Base-by-base conservation (phyloP, 2,113 vertebrate species). In the Chrysemys picta region DNA sequence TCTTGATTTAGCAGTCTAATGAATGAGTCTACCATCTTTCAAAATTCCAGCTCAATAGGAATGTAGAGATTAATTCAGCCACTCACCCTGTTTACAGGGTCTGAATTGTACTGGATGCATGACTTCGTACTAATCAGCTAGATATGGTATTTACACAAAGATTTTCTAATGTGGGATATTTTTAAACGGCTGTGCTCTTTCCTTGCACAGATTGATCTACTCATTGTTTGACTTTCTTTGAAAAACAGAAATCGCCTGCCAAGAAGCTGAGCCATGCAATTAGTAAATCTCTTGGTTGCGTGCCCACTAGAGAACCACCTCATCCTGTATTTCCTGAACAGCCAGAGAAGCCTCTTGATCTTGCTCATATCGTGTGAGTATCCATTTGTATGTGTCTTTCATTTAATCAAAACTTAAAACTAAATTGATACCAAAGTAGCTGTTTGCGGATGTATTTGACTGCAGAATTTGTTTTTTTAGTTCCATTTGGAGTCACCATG, bases 261-360 rank as follows among this genome's bases (percentile, higher is more conserved):
- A 99, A 99, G 98, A 99, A 99, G 99, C 98, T 99, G 98, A 99
- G 99, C 99, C 99, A 99, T 54, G 99, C 99, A 24, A 99, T 99
- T 98, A 99, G 99, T 91, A 99, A 99, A 92, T 99, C 99, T 5
- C 98, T 99, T 19, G 99, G 99, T 86, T 99, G 99, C 1, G 99
- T 99, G 9, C 99, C 99, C 81, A 99, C 99, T n/a, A 97, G 99
- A 96, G 99, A 99, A 49, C 98, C 99, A 0, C 99, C 99, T 0
- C 99, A 99, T 84, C 99, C 99, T 1, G 97, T 99, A 38, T 99
- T 99, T 95, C 99, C 99, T 0, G 99, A 99, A 98, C 99, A 99
- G 97, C 99, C 99, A 0, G 99, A 99, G 92, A 98, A 99, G 95
- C 99, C 99, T 1, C 99, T 99, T 76, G 99, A 99, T 76, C 98